These are phyloP conservation scores for Brachypteracias leptosomus DNA, from an alignment of 2,113 vertebrate genomes.

Conservation along the genomic window DNA sequence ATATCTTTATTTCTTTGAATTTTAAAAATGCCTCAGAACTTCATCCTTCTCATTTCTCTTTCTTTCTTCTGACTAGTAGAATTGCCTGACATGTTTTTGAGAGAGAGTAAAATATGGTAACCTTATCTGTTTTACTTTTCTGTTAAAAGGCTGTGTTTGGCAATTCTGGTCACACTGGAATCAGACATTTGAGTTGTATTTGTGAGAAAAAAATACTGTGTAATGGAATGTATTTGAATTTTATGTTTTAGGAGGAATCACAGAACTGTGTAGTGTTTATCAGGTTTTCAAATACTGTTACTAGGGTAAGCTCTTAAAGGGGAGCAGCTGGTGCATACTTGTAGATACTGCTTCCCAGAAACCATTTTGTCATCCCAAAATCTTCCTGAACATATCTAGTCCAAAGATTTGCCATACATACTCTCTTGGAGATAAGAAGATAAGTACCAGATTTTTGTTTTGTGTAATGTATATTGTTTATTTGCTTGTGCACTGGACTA, in stretches of 20 bases:
- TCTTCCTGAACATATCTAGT: background rate
- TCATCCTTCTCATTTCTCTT: background rate
- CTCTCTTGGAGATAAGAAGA: background rate
- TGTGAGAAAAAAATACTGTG: background rate
- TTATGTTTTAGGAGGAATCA: background rate
- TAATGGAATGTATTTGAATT: background rate
- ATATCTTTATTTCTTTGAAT: background rate
- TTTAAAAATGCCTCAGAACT: background rate
- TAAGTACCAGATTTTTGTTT: background rate
- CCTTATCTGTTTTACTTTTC: background rate
- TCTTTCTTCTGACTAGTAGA: background rate
- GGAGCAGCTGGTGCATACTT: background rate
- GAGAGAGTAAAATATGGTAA: background rate
- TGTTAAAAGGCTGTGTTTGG: background rate
- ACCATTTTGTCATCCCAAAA: background rate
- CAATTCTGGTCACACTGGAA: background rate
- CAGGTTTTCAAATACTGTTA: background rate
- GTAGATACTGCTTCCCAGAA: background rate
- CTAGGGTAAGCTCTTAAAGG: background rate
- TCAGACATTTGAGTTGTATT: background rate
- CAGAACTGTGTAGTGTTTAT: background rate
- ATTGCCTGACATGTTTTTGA: constrained; percentile 10
- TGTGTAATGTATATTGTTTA: background rate
- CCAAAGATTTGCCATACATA: background rate
- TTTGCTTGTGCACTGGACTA: background rate